Base-by-base conservation (phyloP, 1,140 invertebrate species). In the Piezodorus guildinii region DNA sequence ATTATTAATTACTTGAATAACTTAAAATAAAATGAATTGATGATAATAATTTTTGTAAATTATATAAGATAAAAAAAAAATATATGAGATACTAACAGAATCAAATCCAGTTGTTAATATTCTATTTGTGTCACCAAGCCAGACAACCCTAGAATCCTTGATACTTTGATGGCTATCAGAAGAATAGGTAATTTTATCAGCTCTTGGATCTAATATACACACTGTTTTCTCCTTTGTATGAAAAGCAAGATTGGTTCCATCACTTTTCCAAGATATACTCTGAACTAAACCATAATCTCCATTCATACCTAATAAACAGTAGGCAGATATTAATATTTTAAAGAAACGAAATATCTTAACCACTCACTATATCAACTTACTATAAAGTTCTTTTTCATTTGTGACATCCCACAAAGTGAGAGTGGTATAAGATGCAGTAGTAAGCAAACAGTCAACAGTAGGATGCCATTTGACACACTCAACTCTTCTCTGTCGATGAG, bases 401-500 rank as follows among this genome's bases (percentile, higher is more conserved):
- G 85, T 80, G 64, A 95, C 80, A 74, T 96, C 92, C 84, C 90
- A 95, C 15, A 96, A 72, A n/a, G 85, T 87, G 25, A 95, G 74
- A 69, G 84, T 86, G 15, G 85, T 88, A 54, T 84, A 86, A 0
- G 88, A 88, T 16, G 88, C 84, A 12, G 89, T 88, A 68, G 91
- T 85, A 17, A 94, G 77, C 2, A 94, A 73, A 66, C 85, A 86
- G 76, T 93, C 89, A n/a, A 87, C 88, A 27, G 85, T 84, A 0
- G 90, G 90, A 77, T 93, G 89, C 74, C 92, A 94, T 27, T 84
- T 82, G 3, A 94, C 86, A 34, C 86, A 87, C 76, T 94, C 90
- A 1, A 93, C 87, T 67, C 90, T 77, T 49, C 87, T 78, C 73
- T 91, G 87, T 68, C 85, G 84, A 69, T 90, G 86, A 21, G 87